Base-by-base conservation (phyloP, 2,113 vertebrate species). In the Xenopus laevis region DNA sequence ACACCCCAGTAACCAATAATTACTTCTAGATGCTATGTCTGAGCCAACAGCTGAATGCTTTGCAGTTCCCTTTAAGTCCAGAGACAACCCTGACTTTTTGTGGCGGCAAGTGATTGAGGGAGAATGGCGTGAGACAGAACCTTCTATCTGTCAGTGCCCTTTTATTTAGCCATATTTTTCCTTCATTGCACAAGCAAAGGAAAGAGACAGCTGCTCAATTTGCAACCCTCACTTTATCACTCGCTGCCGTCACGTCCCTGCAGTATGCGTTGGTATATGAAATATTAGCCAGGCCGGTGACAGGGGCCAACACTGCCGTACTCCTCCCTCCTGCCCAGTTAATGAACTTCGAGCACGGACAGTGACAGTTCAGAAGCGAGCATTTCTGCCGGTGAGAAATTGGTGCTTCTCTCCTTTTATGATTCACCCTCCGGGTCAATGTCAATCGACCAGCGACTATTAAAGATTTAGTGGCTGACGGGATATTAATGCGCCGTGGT, bases 371-470 rank as follows among this genome's bases (percentile, higher is more conserved):
- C 77, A 74, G 44, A 71, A 45, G 30, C 50, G 17, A 66, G 16
- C 30, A 59, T 7, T 27, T 72, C 60, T 50, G 58, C 53, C 74
- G 68, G 72, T 50, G 47, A 55, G 53, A 62, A 69, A 72, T 71
- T 66, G 67, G 73, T 68, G 65, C 71, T 55, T 66, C 33, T 68
- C 10, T 66, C 40, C 58, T 46, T 47, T 68, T 62, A 77, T 71
- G 52, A 64, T 74, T 74, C 47, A 20, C 57, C 73, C 33, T 73
- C 66, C 52, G 66, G 78, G 52, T 79, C 70, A 60, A 27, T 64
- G 63, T 16, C 44, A 45, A 79, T 60, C 47, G 62, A 73, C 50
- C 33, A 53, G 30, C 20, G 57, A 60, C 65, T 44, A 60, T 59
- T 71, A 33, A 21, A 59, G 63, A 46, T 74, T 71, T 68, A 71